Base-by-base conservation (phyloP, 1,140 invertebrate species). In the Atta cephalotes region DNA sequence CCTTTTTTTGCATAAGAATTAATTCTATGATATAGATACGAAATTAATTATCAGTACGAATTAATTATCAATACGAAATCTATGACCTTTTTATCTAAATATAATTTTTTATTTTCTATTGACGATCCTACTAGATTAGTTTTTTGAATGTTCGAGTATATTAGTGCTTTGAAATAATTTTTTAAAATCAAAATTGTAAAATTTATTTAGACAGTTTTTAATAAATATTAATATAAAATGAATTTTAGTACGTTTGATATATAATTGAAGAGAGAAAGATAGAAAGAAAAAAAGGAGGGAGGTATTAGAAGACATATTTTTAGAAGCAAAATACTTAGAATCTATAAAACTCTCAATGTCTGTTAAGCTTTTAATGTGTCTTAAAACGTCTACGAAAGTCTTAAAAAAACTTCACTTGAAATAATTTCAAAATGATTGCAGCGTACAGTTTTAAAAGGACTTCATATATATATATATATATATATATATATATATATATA, bases 101-200 rank as follows among this genome's bases (percentile, higher is more conserved):
- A 28, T 2, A n/a, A 6, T 35, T 35, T 6, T 56, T 31, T 31
- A 31, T 31, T 31, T 31, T 31, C 28, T 31, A 31, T 56, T 56
- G 35, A 18, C 7, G 7, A 76, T 31, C 31, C 18, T 21, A 10
- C 3, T 51, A 5, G 1, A 31, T 0, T 21, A 56, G 10, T 51
- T 45, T 21, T 18, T 10, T 14, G 0, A 14, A 66, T 9, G 39
- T 25, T 76, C 16, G n/a, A 21, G 25, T 78, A 25, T 49, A 49
- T 65, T 78, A 78, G 3, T 18, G 1, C 56, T 80, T 70, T 39
- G 0, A 81, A 70, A 56, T 60, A 45, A 81, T 39, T 71, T 39
- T 71, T n/a, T 18, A 0, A 21, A 25, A 70, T 80, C 16, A 58
- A 71, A 18, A 81, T 45, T 28, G 39, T 63, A 58, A 72, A 58